These are phyloP conservation scores for Microhierax caerulescens DNA, from an alignment of 2,797 vertebrate species.

Conservation along the genomic window DNA sequence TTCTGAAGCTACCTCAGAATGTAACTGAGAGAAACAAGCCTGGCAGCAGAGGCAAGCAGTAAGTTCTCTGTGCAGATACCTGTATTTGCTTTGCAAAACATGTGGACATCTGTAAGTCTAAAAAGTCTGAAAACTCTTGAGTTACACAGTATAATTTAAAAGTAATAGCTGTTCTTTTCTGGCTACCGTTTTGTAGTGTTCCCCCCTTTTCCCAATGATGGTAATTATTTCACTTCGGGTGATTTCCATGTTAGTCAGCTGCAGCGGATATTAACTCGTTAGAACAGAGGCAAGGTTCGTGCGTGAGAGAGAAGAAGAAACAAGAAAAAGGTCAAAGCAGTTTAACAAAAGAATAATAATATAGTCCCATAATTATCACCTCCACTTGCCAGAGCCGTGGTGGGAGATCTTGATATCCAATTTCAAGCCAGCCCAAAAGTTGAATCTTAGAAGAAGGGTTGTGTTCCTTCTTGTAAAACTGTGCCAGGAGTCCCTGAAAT, in stretches of 20 bases:
- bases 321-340: background rate
- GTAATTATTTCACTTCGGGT: background rate
- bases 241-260: background rate
- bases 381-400: background rate
- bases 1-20: background rate
- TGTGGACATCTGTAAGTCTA: background rate
- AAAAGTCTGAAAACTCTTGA: background rate
- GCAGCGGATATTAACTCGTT: background rate
- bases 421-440: background rate
- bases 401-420: background rate
- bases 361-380: background rate
- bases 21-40: background rate
- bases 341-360: background rate
- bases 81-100: background rate
- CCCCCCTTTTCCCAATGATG: fast-evolving
- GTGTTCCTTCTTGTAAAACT: background rate
- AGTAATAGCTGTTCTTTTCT: background rate
- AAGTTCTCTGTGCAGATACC: background rate
- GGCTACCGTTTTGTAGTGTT: background rate
- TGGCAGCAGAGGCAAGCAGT: background rate
- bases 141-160: background rate
- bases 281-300: background rate
- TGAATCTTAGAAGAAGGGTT: background rate
- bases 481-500: background rate
- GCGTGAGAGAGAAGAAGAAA: background rate